These are phyloP conservation scores for Misgurnus mizolepis DNA, from an alignment of 2,113 vertebrate genomes.

Conservation along the genomic window DNA sequence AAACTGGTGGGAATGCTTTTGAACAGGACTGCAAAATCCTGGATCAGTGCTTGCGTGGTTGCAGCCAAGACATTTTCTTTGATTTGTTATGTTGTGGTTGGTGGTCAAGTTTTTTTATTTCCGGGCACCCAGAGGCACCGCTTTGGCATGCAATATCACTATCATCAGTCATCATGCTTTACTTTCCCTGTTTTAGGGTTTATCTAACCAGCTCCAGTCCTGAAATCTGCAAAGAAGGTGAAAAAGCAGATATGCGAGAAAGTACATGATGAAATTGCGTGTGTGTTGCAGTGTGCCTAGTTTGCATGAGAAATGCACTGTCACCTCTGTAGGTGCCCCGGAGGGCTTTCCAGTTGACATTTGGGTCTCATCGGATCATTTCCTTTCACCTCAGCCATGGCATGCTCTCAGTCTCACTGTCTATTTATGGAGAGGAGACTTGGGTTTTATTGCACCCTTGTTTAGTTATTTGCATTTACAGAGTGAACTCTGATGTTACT, in stretches of 20 bases:
- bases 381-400: conserved; percentile 45
- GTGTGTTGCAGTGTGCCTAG: background rate
- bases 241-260: conserved; percentile 3
- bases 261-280: background rate
- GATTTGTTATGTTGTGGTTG: conserved; percentile 25
- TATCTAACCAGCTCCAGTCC: conserved; percentile 2
- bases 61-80: conserved; percentile 14
- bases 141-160: conserved; percentile 12
- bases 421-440: conserved; percentile 38
- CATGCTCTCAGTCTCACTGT: background rate
- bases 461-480: conserved; percentile 53
- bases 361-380: conserved; percentile 32
- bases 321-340: conserved; percentile 11
- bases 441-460: conserved; percentile 21
- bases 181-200: conserved; percentile 6
- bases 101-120: conserved; percentile 21
- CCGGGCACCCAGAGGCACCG: background rate
- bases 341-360: conserved; percentile 48
- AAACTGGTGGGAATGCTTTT: conserved; percentile 5
- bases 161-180: background rate
- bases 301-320: conserved; percentile 26
- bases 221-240: conserved; percentile 19
- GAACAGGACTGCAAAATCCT: background rate
- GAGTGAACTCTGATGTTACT: conserved; percentile 44
- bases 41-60: background rate